A percentile compares a stretch with the other conserved stretches of the same genome.
Conservation (phyloP, 2,113 vertebrate species). For the Vireo altiloquus region DNA sequence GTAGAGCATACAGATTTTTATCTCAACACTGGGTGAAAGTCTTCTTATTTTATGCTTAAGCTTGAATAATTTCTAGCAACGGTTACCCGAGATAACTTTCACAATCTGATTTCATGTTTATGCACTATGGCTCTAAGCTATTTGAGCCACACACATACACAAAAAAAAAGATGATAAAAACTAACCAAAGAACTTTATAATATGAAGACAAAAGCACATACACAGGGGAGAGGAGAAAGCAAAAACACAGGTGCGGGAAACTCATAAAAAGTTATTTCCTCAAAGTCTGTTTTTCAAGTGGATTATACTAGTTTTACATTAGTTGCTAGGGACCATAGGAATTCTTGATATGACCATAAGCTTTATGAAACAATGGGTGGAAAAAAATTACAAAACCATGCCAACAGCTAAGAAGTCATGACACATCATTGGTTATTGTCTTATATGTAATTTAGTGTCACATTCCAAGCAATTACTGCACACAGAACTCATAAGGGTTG, state of each 20-base stretch:
- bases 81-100: not conserved
- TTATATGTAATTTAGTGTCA: not conserved
- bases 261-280: not conserved
- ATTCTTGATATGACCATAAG: not conserved
- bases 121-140: rapidly evolving
- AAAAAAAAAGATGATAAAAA: not conserved
- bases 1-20: not conserved
- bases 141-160: not conserved
- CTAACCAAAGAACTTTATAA: not conserved
- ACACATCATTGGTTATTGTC: not conserved
- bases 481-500: not conserved
- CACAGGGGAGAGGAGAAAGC: rapidly evolving
- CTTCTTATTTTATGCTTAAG: not conserved
- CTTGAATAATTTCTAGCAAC: not conserved
- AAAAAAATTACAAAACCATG: not conserved
- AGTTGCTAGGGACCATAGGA: not conserved
- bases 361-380: not conserved
- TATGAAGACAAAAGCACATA: not conserved
- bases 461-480: not conserved
- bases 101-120: not conserved
- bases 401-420: not conserved
- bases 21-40: not conserved
- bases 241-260: not conserved
- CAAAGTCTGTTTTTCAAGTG: not conserved
- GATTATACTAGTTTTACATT: not conserved